Percentiles rank a stretch among this genome's conserved stretches.
phyloP scores from a whole-genome alignment of 2,113 vertebrate species.

The Smithornis capensis region DNA sequence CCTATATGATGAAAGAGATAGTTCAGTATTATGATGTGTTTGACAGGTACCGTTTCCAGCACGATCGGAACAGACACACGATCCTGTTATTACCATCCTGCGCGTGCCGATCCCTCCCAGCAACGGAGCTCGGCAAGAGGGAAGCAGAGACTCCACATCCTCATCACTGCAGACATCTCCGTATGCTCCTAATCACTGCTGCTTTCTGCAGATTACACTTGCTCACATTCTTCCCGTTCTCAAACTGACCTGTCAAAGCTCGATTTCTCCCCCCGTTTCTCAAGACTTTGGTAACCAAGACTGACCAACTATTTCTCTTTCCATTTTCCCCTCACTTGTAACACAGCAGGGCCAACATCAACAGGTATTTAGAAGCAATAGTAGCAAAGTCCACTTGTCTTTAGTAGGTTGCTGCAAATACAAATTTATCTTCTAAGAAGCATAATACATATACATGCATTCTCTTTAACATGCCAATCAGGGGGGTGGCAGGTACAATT shows the following conservation, averaged over 20 bases:
- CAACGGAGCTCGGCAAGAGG: background rate
- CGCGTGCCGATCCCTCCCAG: background rate
- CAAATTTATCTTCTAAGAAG: background rate
- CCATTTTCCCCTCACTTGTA: background rate
- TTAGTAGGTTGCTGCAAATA: background rate
- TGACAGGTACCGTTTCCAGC: conserved; percentile 27
- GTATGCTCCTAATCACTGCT: background rate
- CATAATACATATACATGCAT: background rate
- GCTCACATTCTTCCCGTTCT: background rate
- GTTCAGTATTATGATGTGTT: conserved; percentile 14
- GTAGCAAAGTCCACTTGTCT: background rate
- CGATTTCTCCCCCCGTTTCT: background rate
- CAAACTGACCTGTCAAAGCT: background rate
- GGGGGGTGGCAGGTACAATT: background rate
- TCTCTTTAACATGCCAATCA: background rate
- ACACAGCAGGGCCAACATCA: background rate
- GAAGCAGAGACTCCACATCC: background rate
- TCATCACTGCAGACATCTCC: background rate
- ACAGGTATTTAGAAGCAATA: conserved; percentile 55
- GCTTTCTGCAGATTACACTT: background rate
- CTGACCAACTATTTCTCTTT: background rate
- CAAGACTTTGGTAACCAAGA: background rate
- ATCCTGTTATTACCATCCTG: conserved; percentile 8
- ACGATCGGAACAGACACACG: conserved; percentile 16
- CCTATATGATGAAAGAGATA: conserved; percentile 29